These are phyloP conservation scores for Varroa destructor DNA, from an alignment of 1,140 invertebrate genomes.

Conservation along the genomic window DNA sequence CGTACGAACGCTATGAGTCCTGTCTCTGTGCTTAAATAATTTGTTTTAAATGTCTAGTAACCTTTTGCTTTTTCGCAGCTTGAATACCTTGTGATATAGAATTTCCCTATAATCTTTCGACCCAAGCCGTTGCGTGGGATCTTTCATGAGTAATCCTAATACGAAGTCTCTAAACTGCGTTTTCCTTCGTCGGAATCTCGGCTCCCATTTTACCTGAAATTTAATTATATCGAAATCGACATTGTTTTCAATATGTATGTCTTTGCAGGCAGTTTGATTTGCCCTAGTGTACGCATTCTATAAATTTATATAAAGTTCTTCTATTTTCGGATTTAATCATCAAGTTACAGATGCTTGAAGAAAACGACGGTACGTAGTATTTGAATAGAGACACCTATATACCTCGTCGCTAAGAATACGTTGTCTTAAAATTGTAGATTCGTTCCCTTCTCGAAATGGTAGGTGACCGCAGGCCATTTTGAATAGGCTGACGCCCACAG, in stretches of 20 bases:
- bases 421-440: background rate
- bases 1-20: too few species aligned
- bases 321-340: too few species aligned
- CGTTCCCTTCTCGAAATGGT: background rate
- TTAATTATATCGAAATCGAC: background rate
- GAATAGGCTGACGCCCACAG: background rate
- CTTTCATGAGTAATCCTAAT: background rate
- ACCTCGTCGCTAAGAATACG: background rate
- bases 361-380: background rate
- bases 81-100: too few species aligned
- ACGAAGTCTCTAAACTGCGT: background rate
- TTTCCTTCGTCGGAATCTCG: background rate
- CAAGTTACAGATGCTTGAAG: background rate
- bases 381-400: background rate
- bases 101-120: conserved; percentile 6
- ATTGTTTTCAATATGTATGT: background rate
- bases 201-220: background rate
- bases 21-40: too few species aligned
- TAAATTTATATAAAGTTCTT: too few species aligned
- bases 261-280: too few species aligned
- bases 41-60: too few species aligned
- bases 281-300: too few species aligned
- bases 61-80: too few species aligned
- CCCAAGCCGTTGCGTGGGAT: background rate
- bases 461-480: background rate